Conservation (phyloP, 2,888 invertebrate genomes). For the Nomada goodeniana region DNA sequence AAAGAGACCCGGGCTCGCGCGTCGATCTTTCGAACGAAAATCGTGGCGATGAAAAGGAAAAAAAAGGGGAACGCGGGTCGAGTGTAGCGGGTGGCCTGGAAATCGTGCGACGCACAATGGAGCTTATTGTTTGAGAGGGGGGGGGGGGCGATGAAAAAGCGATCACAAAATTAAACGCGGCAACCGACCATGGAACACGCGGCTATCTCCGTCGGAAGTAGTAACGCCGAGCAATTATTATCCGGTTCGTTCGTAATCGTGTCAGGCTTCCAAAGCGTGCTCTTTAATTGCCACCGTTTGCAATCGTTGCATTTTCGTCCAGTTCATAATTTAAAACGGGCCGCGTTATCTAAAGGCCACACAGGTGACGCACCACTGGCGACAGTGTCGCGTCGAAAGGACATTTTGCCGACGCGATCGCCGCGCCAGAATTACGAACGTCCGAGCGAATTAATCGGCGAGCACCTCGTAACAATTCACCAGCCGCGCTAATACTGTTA, state of each 20-base stretch:
- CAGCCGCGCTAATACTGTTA: slow-evolving; percentile 18
- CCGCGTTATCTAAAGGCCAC: too few species aligned
- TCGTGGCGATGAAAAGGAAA: neutral
- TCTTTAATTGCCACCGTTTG: slow-evolving; percentile 13
- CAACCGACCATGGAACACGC: neutral
- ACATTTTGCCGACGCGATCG: slow-evolving; percentile 27
- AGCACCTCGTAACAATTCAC: slow-evolving; percentile 26
- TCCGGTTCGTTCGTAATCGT: slow-evolving; percentile 2
- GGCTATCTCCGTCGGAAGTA: neutral
- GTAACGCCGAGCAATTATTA: slow-evolving; percentile 1
- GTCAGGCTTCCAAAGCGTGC: neutral
- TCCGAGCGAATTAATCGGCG: too few species aligned
- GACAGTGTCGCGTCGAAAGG: neutral
- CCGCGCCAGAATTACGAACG: neutral
- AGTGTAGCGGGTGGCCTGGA: slow-evolving; percentile 29
- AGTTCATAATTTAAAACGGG: neutral
- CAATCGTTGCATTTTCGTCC: neutral
- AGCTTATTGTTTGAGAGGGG: neutral
- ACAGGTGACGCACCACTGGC: too few species aligned
- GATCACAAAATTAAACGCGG: neutral
- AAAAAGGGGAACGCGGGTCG: slow-evolving; percentile 6
- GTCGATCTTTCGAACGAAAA: neutral
- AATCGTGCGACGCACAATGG: slow-evolving; percentile 29
- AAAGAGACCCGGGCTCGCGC: neutral
- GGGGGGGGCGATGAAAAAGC: neutral